Evolutionary conservation across 1,140 invertebrate genomes (phyloP), one percentile per base, ranked within the genome.

Genomic region (Carposina sasakii): DNA sequence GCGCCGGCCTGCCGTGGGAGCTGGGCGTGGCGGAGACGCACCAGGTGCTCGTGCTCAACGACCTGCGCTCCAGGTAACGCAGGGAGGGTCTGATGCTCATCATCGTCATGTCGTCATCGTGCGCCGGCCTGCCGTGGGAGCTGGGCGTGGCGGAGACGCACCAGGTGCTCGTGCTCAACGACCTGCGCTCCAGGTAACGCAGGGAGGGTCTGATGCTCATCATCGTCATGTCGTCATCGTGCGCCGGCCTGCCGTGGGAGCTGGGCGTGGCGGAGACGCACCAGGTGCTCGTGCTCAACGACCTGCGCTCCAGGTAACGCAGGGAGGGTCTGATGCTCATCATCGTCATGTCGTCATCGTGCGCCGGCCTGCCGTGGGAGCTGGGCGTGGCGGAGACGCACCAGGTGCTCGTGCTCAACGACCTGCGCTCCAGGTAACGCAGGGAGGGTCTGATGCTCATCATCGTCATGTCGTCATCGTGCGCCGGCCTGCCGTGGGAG

Each of bases 1-100:
- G 92, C 55, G 97, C 97, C 12, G 97, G 97, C 15, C 85, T 99
- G 40, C 98, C 98, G 0, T 99, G 98, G 98, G 98, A 99, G 85
- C 86, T 99, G 55, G 98, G 98, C 34, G 89, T 99, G 36, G 94
- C 97, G 2, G 98, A 99, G 86, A 99, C 98, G 2, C 98, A 99
- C 87, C 98, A 99, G 88, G 91, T 94, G 79, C 88, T 99, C 5
- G 96, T 97, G 2, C 85, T 99, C 54, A 99, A 99, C 83, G 97
- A 99, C 81, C 87, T 99, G 21, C 88, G 98, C 39, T 98, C 96
- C 15, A 85, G 87, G 87, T 88, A n/a, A n/a, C n/a, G n/a, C n/a
- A n/a, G n/a, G n/a, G n/a, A n/a, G n/a, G n/a, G n/a, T n/a, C n/a
- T n/a, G n/a, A n/a, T n/a, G n/a, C n/a, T n/a, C n/a, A n/a, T n/a